Evolutionary conservation across 1,140 invertebrate species (phyloP), one percentile per base, ranked within the genome.

Genomic region (Drosophila subpulchrella): DNA sequence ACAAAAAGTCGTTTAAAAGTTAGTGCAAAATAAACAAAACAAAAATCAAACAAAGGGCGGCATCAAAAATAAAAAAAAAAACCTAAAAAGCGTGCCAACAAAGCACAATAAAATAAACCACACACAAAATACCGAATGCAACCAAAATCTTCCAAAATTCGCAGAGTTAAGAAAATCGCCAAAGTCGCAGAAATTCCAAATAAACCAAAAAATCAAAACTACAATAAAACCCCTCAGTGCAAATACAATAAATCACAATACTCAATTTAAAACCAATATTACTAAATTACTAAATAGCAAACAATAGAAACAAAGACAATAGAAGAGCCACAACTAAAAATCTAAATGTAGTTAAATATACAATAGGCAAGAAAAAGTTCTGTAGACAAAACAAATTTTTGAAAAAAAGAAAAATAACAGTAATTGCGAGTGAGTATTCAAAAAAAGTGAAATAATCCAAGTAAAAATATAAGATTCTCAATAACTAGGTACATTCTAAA

Each of bases 21-120:
- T 51, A 32, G 48, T 51, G 48, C 48, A 17, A 53, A 36, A 53
- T 36, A 53, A 53, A 50, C 27, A 53, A 53, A 34, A 53, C 50
- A 36, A 53, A 53, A 53, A 53, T 20, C 50, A 17, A 53, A 53
- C 50, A 36, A 51, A 53, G 32, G 32, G 50, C 32, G 50, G 50
- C 32, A 51, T 51, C n/a, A 15, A 10, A 44, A 30, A n/a, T 30
- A 50, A 47, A 10, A 12, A 6, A 32, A 34, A 27, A 27, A 2
- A 5, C 1, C 20, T 20, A 27, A 27, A 34, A 51, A 34, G n/a
- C 8, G 10, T 15, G 48, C 30, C 32, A 4, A 4, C 24, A 34
- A 51, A 51, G 30, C 48, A 32, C 48, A 10, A 32, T 32, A 15
- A 51, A 51, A n/a, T n/a, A 20, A 50, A 24, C 0, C 1, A 27